Percentiles rank a stretch among this genome's conserved stretches.
phyloP scores from a whole-genome alignment of 2,888 invertebrate genomes.

The Prenolepis imparis region DNA sequence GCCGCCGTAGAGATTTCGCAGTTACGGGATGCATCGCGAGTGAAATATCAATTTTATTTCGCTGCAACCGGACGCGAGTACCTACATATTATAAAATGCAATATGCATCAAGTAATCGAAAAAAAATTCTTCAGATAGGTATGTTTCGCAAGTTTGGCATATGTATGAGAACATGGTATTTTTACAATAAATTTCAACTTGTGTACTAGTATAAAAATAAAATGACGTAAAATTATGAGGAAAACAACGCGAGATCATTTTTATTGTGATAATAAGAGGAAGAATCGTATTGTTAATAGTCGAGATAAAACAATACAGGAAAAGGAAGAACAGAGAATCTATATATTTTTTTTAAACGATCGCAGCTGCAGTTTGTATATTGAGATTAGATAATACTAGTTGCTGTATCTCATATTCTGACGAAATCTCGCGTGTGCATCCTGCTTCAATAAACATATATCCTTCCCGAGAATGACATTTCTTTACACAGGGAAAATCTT shows the following conservation, averaged over 20 bases:
- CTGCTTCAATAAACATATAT: slow-evolving; percentile 18
- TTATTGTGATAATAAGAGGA: slow-evolving; percentile 7
- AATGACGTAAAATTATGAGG: background rate
- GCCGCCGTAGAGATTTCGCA: slow-evolving; percentile 24
- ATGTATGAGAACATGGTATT: background rate
- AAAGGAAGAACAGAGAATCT: slow-evolving; percentile 37
- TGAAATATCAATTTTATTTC: slow-evolving; percentile 40
- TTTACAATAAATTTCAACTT: slow-evolving; percentile 11
- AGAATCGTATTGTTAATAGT: slow-evolving; percentile 14
- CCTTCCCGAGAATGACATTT: background rate
- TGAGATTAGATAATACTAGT: slow-evolving; percentile 73
- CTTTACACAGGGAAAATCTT: background rate
- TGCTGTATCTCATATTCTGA: slow-evolving; percentile 45
- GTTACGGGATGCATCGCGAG: slow-evolving; percentile 36
- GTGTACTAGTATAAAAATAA: background rate
- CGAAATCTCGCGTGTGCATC: slow-evolving; percentile 47
- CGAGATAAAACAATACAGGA: slow-evolving; percentile 21
- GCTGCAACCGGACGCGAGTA: background rate
- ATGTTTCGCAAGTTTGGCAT: background rate
- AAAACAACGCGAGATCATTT: slow-evolving; percentile 10
- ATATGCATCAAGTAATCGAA: slow-evolving; percentile 20
- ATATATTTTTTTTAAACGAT: slow-evolving; percentile 74
- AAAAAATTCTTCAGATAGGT: background rate
- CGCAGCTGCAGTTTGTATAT: slow-evolving; percentile 68
- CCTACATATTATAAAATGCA: slow-evolving; percentile 1